phyloP scores from a whole-genome alignment of 2,113 vertebrate species.

The Athene noctua region DNA sequence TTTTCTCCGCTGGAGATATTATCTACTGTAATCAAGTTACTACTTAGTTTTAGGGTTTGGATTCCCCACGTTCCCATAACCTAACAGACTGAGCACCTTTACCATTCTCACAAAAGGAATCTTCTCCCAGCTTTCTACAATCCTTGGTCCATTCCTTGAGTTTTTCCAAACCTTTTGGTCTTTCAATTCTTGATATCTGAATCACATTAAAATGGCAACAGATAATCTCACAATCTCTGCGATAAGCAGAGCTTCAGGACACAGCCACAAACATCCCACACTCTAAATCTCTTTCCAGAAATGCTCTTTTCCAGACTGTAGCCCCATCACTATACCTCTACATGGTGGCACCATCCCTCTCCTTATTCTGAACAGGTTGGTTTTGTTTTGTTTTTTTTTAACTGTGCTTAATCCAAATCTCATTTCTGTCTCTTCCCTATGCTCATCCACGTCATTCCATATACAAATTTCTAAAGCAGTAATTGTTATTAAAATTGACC shows the following conservation, averaged over 20 bases:
- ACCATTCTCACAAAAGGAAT: neutral
- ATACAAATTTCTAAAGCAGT: neutral
- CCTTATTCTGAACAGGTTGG: neutral
- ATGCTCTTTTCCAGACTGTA: neutral
- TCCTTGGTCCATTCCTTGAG: neutral
- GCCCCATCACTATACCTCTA: neutral
- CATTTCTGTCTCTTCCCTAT: neutral
- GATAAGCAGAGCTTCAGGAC: neutral
- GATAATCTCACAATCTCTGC: neutral
- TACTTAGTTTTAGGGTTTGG: neutral
- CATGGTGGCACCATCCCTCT: neutral
- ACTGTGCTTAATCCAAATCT: neutral
- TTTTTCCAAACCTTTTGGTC: neutral
- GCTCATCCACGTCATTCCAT: neutral
- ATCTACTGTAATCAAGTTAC: neutral
- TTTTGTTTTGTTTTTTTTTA: neutral
- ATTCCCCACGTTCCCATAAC: neutral
- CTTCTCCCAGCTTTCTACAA: neutral
- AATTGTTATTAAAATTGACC: slow-evolving; percentile 9
- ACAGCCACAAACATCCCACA: neutral
- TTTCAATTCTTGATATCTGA: neutral
- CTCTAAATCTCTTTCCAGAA: neutral
- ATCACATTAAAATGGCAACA: neutral
- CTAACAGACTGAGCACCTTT: neutral
- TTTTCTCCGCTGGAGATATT: neutral